Percentiles rank a stretch among this genome's conserved stretches.
These are phyloP conservation scores for Melospiza georgiana DNA, from an alignment of 2,113 vertebrate species.

Conservation along the genomic window DNA sequence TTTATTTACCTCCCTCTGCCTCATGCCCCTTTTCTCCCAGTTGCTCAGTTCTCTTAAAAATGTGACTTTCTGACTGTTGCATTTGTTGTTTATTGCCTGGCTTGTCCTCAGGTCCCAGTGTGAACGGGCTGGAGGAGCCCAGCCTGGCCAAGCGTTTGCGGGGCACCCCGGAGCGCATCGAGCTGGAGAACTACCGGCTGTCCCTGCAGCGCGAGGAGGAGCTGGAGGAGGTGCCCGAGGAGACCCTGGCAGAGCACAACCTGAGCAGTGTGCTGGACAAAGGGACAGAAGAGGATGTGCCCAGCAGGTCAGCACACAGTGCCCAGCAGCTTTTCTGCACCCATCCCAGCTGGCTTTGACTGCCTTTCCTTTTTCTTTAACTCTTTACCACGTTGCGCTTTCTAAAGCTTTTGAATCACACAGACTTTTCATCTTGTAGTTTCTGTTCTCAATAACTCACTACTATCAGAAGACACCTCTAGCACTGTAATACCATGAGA, in stretches of 20 bases:
- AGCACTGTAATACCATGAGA: neutral
- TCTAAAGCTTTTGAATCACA: neutral
- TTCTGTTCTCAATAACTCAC: neutral
- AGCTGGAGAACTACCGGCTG: slow-evolving; percentile 95
- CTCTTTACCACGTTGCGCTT: neutral
- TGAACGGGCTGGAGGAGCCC: slow-evolving; percentile 90
- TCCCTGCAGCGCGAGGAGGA: slow-evolving; percentile 89
- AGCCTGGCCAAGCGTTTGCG: slow-evolving; percentile 87
- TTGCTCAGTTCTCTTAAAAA: neutral
- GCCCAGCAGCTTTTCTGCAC: neutral
- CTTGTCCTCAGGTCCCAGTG: slow-evolving; percentile 69
- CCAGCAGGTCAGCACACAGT: slow-evolving; percentile 83
- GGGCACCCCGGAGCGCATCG: slow-evolving; percentile 93
- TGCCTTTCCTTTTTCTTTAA: neutral
- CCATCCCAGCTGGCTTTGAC: neutral
- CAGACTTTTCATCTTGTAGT: neutral
- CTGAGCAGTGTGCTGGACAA: slow-evolving; percentile 94
- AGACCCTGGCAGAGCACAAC: slow-evolving; percentile 95
- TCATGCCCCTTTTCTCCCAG: neutral
- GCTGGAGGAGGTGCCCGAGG: slow-evolving; percentile 95
- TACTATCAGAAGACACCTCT: neutral
- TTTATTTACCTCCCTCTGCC: neutral
- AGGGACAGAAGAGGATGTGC: slow-evolving; percentile 80
- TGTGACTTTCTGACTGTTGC: neutral
- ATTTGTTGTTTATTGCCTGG: neutral